These are phyloP conservation scores for Chaetophractus vellerosus DNA, from an alignment of 2,797 vertebrate genomes.

Conservation along the genomic window DNA sequence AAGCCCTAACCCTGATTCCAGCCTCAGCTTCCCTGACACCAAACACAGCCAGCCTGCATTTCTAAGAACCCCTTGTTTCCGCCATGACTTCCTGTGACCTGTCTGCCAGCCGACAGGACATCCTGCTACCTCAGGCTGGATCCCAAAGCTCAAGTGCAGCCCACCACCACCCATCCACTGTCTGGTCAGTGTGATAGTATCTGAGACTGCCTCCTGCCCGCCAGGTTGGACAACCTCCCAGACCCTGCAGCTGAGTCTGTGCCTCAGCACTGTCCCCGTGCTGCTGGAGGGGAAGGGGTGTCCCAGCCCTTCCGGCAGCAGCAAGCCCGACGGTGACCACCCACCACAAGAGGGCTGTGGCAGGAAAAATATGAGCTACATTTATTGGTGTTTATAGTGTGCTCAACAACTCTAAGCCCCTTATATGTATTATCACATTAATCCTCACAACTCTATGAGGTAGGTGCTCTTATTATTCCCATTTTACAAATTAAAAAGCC, in stretches of 20 bases:
- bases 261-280: background rate
- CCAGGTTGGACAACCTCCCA: background rate
- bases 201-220: background rate
- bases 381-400: background rate
- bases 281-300: background rate
- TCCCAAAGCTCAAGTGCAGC: background rate
- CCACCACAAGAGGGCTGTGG: background rate
- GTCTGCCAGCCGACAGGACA: background rate
- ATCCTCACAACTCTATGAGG: background rate
- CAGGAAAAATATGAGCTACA: background rate
- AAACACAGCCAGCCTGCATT: background rate
- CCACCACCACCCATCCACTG: background rate
- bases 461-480: background rate
- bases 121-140: background rate
- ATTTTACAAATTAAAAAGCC: background rate
- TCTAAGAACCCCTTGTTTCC: background rate
- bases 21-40: background rate
- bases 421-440: rapidly evolving
- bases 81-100: background rate
- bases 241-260: background rate
- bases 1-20: background rate
- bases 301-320: background rate
- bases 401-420: background rate
- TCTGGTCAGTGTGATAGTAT: background rate
- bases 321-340: background rate